Percentiles rank a stretch among this genome's conserved stretches.
phyloP scores from a whole-genome alignment of 2,888 invertebrate species.

The Watsonalla binaria region DNA sequence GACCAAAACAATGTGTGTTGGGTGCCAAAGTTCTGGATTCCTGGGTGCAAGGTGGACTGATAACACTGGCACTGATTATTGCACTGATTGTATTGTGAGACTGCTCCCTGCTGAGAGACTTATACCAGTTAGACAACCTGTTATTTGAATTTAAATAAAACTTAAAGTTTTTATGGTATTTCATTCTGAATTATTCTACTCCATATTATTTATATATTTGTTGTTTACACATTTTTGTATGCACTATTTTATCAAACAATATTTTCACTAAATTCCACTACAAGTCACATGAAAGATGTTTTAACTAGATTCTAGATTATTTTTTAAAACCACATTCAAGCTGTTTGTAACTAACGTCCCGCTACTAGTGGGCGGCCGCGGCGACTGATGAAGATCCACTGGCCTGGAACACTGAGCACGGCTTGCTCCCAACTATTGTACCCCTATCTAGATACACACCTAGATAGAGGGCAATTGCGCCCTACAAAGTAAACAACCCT shows the following conservation, averaged over 20 bases:
- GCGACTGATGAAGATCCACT: conserved; percentile 61
- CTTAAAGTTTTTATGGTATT: conserved; percentile 2
- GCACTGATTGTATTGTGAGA: conserved; percentile 68
- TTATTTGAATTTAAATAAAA: conserved; percentile 19
- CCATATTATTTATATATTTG: conserved; percentile 2
- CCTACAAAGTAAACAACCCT: not conserved
- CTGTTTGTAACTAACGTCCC: conserved; percentile 22
- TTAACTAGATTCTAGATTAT: conserved; percentile 21
- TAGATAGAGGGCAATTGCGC: conserved; percentile 19
- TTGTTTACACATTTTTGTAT: not conserved
- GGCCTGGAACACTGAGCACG: conserved; percentile 72
- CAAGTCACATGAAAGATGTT: conserved; percentile 5
- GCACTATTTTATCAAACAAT: not conserved
- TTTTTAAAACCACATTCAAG: conserved; percentile 25
- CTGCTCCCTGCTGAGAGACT: conserved; percentile 57
- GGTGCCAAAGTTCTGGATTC: conserved; percentile 63
- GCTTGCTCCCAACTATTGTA: conserved; percentile 38
- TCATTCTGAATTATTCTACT: conserved; percentile 3
- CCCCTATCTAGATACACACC: conserved; percentile 29
- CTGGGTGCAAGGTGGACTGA: conserved; percentile 72
- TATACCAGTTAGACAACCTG: conserved; percentile 50
- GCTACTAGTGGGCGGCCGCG: conserved; percentile 45
- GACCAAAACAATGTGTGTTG: conserved; percentile 64
- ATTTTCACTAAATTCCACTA: not conserved
- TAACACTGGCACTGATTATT: conserved; percentile 68